Percentiles rank a stretch among this genome's conserved stretches.
phyloP scores from a whole-genome alignment of 2,888 invertebrate species.

The Slavum lentiscoides region DNA sequence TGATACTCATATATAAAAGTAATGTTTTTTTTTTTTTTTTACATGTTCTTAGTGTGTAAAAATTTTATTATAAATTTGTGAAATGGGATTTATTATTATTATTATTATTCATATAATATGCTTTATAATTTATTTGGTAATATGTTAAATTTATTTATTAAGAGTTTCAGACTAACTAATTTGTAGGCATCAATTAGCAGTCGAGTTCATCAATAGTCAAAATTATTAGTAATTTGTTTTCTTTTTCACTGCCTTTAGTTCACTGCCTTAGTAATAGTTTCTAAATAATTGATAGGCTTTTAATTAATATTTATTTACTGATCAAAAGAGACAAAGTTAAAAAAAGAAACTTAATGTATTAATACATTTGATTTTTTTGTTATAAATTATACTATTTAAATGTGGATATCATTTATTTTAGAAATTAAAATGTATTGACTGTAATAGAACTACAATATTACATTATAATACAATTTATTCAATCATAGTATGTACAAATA shows the following conservation, averaged over 20 bases:
- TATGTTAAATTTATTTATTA: conserved; percentile 18
- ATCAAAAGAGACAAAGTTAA: conserved; percentile 2
- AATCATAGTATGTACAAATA: conserved; percentile 34
- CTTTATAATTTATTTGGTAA: not conserved
- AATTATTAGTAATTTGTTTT: conserved; percentile 39
- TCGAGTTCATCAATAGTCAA: conserved; percentile 17
- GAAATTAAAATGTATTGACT: conserved; percentile 18
- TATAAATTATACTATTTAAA: conserved; percentile 11
- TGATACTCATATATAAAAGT: conserved; percentile 1
- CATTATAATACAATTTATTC: conserved; percentile 16
- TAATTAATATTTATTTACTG: conserved; percentile 36
- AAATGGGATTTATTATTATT: not conserved
- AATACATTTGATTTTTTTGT: conserved; percentile 21
- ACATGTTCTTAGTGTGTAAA: not conserved
- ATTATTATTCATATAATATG: not conserved
- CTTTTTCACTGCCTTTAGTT: conserved; percentile 51
- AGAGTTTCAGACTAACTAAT: conserved; percentile 7
- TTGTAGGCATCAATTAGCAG: conserved; percentile 1
- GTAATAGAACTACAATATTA: conserved; percentile 19
- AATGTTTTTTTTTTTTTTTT: not conserved
- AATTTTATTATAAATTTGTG: not conserved
- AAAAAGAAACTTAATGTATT: not conserved
- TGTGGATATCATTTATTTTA: conserved; percentile 25
- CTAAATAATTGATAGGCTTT: conserved; percentile 17
- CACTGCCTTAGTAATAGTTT: conserved; percentile 51